phyloP scores from a whole-genome alignment of 2,113 vertebrate genomes.

The Paralichthys olivaceus region DNA sequence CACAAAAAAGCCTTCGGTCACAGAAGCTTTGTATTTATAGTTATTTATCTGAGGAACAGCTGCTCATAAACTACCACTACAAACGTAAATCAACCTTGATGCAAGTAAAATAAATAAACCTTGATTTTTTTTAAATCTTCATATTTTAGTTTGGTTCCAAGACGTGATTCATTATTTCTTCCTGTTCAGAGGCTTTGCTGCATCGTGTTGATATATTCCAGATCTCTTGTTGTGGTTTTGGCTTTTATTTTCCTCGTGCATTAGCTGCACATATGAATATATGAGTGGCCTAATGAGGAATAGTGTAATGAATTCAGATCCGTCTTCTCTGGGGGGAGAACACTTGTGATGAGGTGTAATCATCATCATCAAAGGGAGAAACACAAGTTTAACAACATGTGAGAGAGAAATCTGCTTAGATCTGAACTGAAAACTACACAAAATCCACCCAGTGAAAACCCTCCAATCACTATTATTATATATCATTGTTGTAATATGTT shows the following conservation, averaged over 20 bases:
- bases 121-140: too few relatives aligned
- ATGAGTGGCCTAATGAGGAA: conserved; percentile 29
- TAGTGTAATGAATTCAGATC: conserved; percentile 24
- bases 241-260: conserved; percentile 12
- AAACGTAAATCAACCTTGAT: neutral
- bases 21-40: neutral
- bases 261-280: conserved; percentile 32
- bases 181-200: neutral
- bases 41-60: conserved; percentile 5
- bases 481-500: too few relatives aligned
- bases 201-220: neutral
- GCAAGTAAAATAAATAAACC: neutral
- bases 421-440: conserved; percentile 8
- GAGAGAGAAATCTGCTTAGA: neutral
- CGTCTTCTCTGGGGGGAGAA: neutral
- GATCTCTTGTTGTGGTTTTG: conserved; percentile 34
- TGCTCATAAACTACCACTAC: neutral
- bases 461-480: too few relatives aligned
- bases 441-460: neutral
- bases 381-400: conserved; percentile 6
- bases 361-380: conserved; percentile 20
- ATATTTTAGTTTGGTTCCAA: neutral
- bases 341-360: conserved; percentile 28
- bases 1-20: neutral
- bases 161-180: neutral